Conservation (phyloP, 1,140 invertebrate species). For the Psilanteris sp. region DNA sequence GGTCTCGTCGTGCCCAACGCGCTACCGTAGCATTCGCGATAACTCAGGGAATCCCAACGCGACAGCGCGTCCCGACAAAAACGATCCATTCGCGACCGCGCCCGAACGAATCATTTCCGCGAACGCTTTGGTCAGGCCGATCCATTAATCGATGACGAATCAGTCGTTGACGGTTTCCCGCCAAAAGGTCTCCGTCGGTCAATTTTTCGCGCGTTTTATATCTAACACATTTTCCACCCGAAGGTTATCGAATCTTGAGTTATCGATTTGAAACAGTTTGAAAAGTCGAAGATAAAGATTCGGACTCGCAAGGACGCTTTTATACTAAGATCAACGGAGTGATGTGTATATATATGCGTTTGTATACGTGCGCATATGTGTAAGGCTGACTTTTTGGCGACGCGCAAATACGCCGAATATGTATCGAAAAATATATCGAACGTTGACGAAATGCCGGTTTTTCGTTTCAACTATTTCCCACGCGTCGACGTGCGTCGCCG, state of each 20-base stretch:
- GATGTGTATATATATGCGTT: too few species aligned
- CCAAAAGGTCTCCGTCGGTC: constrained; percentile 67
- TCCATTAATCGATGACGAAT: constrained; percentile 69
- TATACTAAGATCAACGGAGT: too few species aligned
- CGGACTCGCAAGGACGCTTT: constrained; percentile 29
- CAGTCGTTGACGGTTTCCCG: constrained; percentile 71
- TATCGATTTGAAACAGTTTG: constrained; percentile 33
- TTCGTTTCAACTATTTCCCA: too few species aligned
- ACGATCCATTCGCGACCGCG: constrained; percentile 9
- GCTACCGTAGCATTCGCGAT: constrained; percentile 23
- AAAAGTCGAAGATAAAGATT: constrained; percentile 13
- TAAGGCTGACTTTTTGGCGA: too few species aligned
- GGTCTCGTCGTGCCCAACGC: constrained; percentile 4
- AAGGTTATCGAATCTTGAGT: constrained; percentile 63
- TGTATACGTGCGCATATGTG: too few species aligned
- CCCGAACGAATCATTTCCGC: too few species aligned
- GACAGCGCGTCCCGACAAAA: constrained; percentile 25
- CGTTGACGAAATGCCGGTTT: too few species aligned
- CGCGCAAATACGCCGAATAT: too few species aligned
- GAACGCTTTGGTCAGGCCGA: constrained; percentile 46
- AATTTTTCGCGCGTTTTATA: constrained; percentile 20
- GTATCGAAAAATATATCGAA: too few species aligned
- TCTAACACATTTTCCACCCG: constrained; percentile 47
- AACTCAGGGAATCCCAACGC: constrained; percentile 44
- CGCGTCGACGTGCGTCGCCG: too few species aligned